Evolutionary conservation across 2,888 invertebrate species (phyloP), one percentile per base, ranked within the genome.

Genomic region (Meliscaeva auricollis): DNA sequence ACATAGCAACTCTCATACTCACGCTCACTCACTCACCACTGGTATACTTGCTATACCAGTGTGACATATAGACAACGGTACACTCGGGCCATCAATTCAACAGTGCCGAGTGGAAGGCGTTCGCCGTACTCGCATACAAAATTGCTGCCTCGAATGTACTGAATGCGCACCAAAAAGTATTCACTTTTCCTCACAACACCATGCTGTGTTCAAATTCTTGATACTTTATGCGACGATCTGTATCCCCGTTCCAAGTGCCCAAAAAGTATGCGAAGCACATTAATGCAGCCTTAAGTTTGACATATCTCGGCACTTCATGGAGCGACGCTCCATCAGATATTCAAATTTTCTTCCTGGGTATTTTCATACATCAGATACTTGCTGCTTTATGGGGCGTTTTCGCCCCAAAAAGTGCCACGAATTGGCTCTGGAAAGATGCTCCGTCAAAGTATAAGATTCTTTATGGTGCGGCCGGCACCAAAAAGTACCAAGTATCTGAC

Each of bases 221-320:
- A 68, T 81, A 89, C 89, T 89, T 90, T 84, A 89, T 89, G 87
- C 77, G 87, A 87, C 89, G 89, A 88, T 89, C 89, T 89, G 90
- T 90, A 90, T 90, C 90, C 90, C 90, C 90, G 89, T 89, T 90
- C 89, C 89, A 88, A 89, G 88, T 89, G 90, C 88, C 90, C 91
- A 92, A 87, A 90, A 92, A 90, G 90, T 89, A 89, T 87, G 50
- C 60, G 81, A 89, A 89, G 90, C 88, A 87, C 85, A 78, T 87
- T 87, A 88, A 89, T 88, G 84, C 78, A 68, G 87, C 87, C 74
- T 56, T 88, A 89, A 89, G 89, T 91, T 90, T 91, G 91, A 92
- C 91, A 91, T 91, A 90, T 92, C 90, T 89, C 87, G 58, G 88
- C 87, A 90, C 91, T 91, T 92, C 88, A 87, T 91, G 90, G 91